Base-by-base conservation (phyloP, 2,888 invertebrate genomes). In the Nemoura dubitans region DNA sequence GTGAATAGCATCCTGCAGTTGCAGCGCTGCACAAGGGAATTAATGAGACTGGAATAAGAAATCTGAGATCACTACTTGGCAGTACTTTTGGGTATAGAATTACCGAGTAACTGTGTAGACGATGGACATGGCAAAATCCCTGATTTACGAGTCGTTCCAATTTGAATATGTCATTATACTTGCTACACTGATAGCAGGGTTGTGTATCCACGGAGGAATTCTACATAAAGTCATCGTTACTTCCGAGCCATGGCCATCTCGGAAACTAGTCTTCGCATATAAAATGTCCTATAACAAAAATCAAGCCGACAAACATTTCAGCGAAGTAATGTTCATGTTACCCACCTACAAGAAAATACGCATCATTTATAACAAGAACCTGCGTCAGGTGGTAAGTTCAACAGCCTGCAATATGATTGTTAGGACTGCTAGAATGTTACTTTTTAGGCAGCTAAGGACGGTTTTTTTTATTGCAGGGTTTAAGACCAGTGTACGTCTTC, bases 301-400 rank as follows among this genome's bases (percentile, higher is more conserved):
- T 6, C 30, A 28, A n/a, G 81, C 81, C 7, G 28, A 81, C 26
- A 5, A 81, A 30, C 81, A 81, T 30, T 81, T 81, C 10, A 0
- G 21, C 0, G 30, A 81, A 21, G 81, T 28, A 27, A 0, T 81
- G n/a, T 6, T 29, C 81, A 81, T 84, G 21, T 27, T 84, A 26
- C 84, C 59, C 3, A 84, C 27, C 10, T 76, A 84, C 21, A 26
- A 59, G 1, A 84, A 84, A 28, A 76, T 84, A 21, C 28, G 84
- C 21, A 84, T 84, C 28, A 43, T 28, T 16, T 84, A 84, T 28
- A 14, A 76, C 27, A 26, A 26, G 6, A 26, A 84, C 76, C 25
- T 84, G 2, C 43, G n/a, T 59, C 0, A 26, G 27, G 42, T 25
- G 83, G 83, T 83, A 29, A 76, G 29, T n/a, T 7, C 26, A 16